Base-by-base conservation (phyloP, 1,140 invertebrate genomes). In the Drosophila littoralis region DNA sequence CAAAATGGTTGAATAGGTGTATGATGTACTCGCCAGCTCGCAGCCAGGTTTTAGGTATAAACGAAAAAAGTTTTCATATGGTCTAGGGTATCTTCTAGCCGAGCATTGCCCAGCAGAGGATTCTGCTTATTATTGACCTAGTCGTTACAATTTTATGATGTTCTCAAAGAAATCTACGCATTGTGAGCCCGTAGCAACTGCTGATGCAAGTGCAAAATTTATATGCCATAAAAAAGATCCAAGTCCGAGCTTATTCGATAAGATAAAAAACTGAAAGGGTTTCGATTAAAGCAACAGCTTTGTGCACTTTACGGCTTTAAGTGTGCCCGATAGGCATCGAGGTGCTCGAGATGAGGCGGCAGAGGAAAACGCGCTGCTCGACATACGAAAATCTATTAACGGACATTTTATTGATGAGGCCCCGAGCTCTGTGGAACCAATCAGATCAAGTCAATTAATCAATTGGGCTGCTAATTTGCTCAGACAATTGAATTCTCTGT, bases 131-230 rank as follows among this genome's bases (percentile, higher is more conserved):
- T 72, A 68, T 66, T 70, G 52, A 40, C 58, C 51, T 64, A 38
- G 15, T 57, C 74, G 64, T 65, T 63, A 60, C 55, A 59, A 40
- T 81, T 89, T 89, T 89, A 89, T 77, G 84, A 59, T 66, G 57
- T 78, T 89, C 80, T 84, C 78, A 78, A 88, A 79, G 75, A 89
- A 89, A 89, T 89, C 76, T 80, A 67, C 65, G 79, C 64, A 63
- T 28, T 28, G 2, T 28, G 63, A 48, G 55, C 38, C 73, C 63
- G 66, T 43, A 74, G 63, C 79, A 88, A 86, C 66, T 89, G 84
- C 84, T 89, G 84, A 89, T 72, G 63, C 63, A 81, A 79, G 73
- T 64, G 40, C 60, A 74, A 86, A 79, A 69, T 82, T 82, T 88
- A 79, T 78, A 71, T 61, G 42, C 42, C 84, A 86, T 86, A 79